Percentiles rank a stretch among this genome's conserved stretches.
phyloP scores from a whole-genome alignment of 37 sponge, comb jelly and placozoan genomes.

The Chondrilla cf. caribensis region DNA sequence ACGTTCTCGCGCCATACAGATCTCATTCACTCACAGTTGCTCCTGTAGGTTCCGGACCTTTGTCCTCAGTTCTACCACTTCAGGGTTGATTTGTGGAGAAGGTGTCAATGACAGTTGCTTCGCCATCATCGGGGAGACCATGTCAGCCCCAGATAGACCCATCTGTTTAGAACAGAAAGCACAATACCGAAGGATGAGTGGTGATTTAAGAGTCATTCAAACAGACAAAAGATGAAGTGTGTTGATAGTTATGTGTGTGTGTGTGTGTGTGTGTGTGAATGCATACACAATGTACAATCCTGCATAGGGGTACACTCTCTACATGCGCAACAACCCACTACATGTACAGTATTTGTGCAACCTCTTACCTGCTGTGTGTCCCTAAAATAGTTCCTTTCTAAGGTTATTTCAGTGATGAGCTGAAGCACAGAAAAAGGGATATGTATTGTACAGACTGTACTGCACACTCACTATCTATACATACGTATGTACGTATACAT shows the following conservation, averaged over 20 bases:
- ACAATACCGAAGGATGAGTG: neutral
- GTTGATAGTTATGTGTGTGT: neutral
- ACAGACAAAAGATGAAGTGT: neutral
- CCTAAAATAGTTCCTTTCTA: conserved; percentile 9
- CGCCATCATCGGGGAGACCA: conserved; percentile 5
- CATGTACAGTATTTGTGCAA: too few relatives aligned
- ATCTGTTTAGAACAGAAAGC: conserved; percentile 7
- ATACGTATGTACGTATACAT: neutral
- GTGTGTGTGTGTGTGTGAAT: neutral
- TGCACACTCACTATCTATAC: neutral
- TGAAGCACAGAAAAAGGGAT: neutral
- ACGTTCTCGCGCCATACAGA: neutral
- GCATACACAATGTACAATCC: too few relatives aligned
- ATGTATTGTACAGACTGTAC: neutral
- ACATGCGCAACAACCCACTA: too few relatives aligned
- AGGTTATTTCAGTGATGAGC: neutral
- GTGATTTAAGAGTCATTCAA: neutral
- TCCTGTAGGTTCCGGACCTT: conserved; percentile 65
- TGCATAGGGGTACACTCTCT: too few relatives aligned
- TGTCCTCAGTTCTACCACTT: conserved; percentile 67
- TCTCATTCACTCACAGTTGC: conserved; percentile 58
- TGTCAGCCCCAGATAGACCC: conserved; percentile 17
- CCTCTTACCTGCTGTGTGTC: neutral
- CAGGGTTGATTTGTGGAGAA: conserved; percentile 56
- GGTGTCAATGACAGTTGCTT: conserved; percentile 5